Evolutionary conservation across 2,797 vertebrate species (phyloP).

Genomic region (Rhabdophis nuchalis): DNA sequence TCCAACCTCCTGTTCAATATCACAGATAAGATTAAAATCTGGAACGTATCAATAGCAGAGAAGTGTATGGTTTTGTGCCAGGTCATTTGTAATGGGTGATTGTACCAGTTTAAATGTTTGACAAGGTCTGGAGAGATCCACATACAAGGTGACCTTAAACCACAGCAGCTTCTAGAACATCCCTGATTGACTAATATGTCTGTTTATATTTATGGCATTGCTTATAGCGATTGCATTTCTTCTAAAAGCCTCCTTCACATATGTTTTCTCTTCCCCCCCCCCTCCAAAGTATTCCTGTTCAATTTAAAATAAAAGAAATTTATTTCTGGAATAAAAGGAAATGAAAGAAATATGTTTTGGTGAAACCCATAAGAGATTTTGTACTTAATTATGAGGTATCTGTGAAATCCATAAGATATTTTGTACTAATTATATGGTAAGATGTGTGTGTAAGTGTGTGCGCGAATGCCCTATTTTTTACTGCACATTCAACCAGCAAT

Average conservation of each 20-base stretch:
- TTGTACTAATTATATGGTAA: neutral
- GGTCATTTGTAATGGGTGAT: neutral
- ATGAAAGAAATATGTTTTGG: neutral
- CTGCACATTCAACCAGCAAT: neutral
- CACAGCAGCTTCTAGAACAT: neutral
- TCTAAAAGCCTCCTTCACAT: neutral
- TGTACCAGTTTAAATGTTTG: neutral
- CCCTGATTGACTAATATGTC: neutral
- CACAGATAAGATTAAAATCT: neutral
- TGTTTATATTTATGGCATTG: neutral
- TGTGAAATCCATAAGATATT: neutral
- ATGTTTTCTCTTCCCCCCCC: neutral
- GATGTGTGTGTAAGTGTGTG: neutral
- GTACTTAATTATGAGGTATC: neutral
- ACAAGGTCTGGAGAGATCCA: neutral
- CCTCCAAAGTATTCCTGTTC: neutral
- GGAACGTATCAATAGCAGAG: neutral
- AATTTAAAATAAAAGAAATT: neutral
- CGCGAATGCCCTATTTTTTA: neutral
- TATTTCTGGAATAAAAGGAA: neutral
- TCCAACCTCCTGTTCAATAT: neutral
- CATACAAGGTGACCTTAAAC: neutral
- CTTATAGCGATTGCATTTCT: too few relatives aligned
- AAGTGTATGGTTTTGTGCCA: neutral
- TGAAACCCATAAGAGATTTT: neutral